Conservation (phyloP, 2,888 invertebrate genomes). For the Ophion costatus region DNA sequence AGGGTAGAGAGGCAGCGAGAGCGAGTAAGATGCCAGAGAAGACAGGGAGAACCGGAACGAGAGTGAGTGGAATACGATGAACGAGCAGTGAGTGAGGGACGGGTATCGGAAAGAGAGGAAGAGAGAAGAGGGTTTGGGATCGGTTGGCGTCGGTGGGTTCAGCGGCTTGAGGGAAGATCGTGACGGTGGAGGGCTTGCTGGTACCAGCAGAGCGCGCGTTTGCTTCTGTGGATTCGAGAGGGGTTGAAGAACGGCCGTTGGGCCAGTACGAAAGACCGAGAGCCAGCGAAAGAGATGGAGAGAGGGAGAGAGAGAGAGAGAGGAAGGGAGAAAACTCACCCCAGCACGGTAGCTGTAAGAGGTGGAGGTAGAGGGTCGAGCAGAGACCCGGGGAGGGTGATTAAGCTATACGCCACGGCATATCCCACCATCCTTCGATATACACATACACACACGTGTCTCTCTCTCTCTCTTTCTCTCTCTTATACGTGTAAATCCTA, state of each 20-base stretch:
- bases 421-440: slow-evolving; percentile 82
- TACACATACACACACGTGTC: slow-evolving; percentile 15
- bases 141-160: slow-evolving; percentile 67
- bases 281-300: slow-evolving; percentile 68
- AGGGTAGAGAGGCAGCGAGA: slow-evolving; percentile 57
- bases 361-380: slow-evolving; percentile 66
- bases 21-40: slow-evolving; percentile 61
- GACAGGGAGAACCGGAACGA: slow-evolving; percentile 70
- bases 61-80: slow-evolving; percentile 70
- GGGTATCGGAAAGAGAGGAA: slow-evolving; percentile 71
- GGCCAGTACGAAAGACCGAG: slow-evolving; percentile 62
- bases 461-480: slow-evolving; percentile 4
- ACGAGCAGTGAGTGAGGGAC: slow-evolving; percentile 59
- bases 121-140: slow-evolving; percentile 72
- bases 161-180: slow-evolving; percentile 57
- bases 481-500: slow-evolving; percentile 22
- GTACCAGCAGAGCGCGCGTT: slow-evolving; percentile 64
- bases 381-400: slow-evolving; percentile 83
- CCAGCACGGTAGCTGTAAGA: slow-evolving; percentile 62
- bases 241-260: slow-evolving; percentile 64
- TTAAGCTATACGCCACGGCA: slow-evolving; percentile 86
- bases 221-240: slow-evolving; percentile 58
- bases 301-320: slow-evolving; percentile 69
- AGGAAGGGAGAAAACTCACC: slow-evolving; percentile 43
- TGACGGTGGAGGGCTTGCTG: slow-evolving; percentile 64